A percentile compares a stretch with the other conserved stretches of the same genome.
These are phyloP conservation scores for Danionella dracula DNA, from an alignment of 2,797 vertebrate genomes.

Conservation along the genomic window DNA sequence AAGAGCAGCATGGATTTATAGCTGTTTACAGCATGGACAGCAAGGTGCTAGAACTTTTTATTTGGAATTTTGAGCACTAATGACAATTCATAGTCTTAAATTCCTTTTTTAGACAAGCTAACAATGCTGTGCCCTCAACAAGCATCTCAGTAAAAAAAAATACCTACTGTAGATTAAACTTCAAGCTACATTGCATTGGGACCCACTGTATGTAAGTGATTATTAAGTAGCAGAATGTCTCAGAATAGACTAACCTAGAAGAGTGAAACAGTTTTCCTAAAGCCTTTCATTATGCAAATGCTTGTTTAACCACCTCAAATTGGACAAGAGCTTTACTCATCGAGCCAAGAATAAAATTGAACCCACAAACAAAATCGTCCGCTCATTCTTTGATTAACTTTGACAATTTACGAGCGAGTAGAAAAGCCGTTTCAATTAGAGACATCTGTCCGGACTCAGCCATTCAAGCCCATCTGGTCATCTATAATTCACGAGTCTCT, in stretches of 20 bases:
- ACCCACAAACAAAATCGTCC: conserved; percentile 9
- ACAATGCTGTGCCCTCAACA: too few relatives aligned
- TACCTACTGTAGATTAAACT: not conserved
- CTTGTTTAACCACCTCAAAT: conserved; percentile 10
- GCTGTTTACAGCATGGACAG: too few relatives aligned
- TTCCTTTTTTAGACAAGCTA: too few relatives aligned
- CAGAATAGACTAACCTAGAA: conserved; percentile 49
- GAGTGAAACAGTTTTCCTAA: not conserved
- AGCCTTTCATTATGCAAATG: conserved; percentile 4
- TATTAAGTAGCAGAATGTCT: not conserved
- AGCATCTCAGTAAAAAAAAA: too few relatives aligned
- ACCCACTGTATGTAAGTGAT: not conserved
- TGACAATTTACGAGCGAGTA: conserved; percentile 57
- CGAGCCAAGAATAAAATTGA: conserved; percentile 7
- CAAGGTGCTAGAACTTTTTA: too few relatives aligned
- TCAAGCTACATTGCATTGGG: not conserved
- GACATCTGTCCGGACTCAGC: conserved; percentile 60
- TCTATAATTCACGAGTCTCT: conserved; percentile 66
- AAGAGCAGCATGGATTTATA: too few relatives aligned
- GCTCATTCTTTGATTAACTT: conserved; percentile 48
- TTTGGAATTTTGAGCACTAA: too few relatives aligned
- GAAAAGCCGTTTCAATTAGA: conserved; percentile 60
- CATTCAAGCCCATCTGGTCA: conserved; percentile 63
- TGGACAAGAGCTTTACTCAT: not conserved
- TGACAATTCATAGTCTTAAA: too few relatives aligned